Evolutionary conservation across 2,888 invertebrate genomes (phyloP).

Genomic region (Drosophila paucipuncta): DNA sequence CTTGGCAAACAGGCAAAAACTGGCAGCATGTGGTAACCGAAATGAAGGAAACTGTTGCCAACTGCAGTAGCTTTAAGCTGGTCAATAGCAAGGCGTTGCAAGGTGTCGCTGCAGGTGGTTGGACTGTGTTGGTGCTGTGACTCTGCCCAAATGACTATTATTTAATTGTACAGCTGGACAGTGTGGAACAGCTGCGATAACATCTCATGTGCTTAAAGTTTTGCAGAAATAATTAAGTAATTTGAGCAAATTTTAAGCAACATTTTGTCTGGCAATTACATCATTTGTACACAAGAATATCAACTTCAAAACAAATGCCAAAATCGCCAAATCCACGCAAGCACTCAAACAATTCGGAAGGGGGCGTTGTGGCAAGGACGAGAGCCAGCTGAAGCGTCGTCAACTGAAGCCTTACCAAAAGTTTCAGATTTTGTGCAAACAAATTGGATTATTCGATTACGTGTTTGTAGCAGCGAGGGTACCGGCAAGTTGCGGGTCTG

Average conservation of each 20-base stretch:
- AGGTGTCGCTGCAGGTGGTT: constrained; percentile 32
- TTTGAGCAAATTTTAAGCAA: constrained; percentile 1
- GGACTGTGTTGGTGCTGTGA: too few relatives aligned
- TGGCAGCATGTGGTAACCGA: constrained; percentile 16
- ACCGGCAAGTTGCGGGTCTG: constrained; percentile 1
- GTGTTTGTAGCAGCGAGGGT: constrained; percentile 60
- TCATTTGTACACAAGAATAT: constrained; percentile 48
- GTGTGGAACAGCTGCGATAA: neutral
- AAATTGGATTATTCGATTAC: constrained; percentile 81
- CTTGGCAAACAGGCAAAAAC: constrained; percentile 21
- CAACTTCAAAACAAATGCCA: constrained; percentile 44
- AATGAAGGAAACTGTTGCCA: constrained; percentile 20
- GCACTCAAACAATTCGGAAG: constrained; percentile 67
- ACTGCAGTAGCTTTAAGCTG: neutral
- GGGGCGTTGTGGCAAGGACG: constrained; percentile 13
- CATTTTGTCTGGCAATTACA: constrained; percentile 55
- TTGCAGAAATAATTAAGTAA: neutral
- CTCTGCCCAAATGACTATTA: constrained; percentile 6
- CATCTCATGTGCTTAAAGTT: neutral
- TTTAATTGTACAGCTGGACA: constrained; percentile 1
- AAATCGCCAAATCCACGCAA: constrained; percentile 40
- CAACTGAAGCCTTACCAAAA: constrained; percentile 73
- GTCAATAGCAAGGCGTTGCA: constrained; percentile 16
- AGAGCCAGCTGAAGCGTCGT: constrained; percentile 30
- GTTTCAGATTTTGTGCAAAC: constrained; percentile 78